Percentiles rank a stretch among this genome's conserved stretches.
phyloP scores from a whole-genome alignment of 2,113 vertebrate genomes.

The Ailuropoda melanoleuca region DNA sequence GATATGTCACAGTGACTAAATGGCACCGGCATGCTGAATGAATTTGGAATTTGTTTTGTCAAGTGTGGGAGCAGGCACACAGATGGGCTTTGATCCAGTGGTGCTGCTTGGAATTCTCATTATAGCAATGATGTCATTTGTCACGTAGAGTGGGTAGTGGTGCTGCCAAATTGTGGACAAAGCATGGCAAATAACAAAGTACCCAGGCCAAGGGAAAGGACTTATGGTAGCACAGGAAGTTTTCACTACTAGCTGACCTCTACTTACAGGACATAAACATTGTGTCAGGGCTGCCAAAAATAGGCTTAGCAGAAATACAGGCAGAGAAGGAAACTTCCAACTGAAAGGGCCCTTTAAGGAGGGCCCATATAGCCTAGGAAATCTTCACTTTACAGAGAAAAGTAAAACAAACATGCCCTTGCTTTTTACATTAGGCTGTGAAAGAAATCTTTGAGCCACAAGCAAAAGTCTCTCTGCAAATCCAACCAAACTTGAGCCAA shows the following conservation, averaged over 20 bases:
- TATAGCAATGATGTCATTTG: conserved; percentile 73
- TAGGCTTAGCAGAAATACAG: neutral
- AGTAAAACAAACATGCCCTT: neutral
- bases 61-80: conserved; percentile 75
- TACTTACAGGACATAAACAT: neutral
- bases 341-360: neutral
- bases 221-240: neutral
- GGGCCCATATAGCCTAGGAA: neutral
- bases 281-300: neutral
- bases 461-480: neutral
- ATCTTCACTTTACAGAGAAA: conserved; percentile 19
- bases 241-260: neutral
- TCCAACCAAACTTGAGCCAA: neutral
- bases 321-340: neutral
- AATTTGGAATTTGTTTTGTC: conserved; percentile 76
- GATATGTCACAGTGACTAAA: conserved; percentile 78
- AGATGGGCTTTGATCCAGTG: conserved; percentile 75
- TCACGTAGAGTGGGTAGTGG: conserved; percentile 68
- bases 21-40: conserved; percentile 76
- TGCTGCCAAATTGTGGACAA: conserved; percentile 68
- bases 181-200: conserved; percentile 47
- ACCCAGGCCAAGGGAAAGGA: conserved; percentile 4
- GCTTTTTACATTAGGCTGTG: neutral
- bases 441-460: conserved; percentile 21
- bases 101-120: conserved; percentile 68